Conservation (phyloP, 2,888 invertebrate genomes). For the Leuctra nigra region DNA sequence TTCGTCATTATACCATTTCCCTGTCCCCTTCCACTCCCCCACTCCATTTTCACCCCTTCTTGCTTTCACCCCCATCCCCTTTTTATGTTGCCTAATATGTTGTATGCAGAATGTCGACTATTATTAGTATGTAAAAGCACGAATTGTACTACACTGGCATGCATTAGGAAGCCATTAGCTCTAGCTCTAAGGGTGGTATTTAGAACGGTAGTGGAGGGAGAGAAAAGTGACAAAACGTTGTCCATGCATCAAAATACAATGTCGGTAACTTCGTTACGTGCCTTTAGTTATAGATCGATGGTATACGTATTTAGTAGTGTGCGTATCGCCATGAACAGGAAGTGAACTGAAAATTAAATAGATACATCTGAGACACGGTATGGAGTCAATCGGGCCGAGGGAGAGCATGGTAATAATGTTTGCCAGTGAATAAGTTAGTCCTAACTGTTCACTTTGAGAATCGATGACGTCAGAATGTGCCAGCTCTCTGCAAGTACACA, state of each 20-base stretch:
- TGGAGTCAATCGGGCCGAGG: no score
- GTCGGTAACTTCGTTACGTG: no score
- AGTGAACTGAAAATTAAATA: no score
- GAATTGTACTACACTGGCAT: conserved; percentile 20
- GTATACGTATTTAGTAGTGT: no score
- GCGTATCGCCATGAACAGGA: no score
- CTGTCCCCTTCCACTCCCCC: neutral
- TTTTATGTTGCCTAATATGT: neutral
- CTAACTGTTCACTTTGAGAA: no score
- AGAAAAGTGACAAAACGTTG: conserved; percentile 8
- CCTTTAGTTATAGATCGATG: no score
- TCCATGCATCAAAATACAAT: neutral
- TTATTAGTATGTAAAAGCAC: conserved; percentile 24
- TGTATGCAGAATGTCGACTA: neutral
- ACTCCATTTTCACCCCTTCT: neutral
- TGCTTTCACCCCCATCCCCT: neutral
- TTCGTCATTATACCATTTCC: neutral
- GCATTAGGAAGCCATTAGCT: conserved; percentile 25
- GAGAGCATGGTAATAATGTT: no score
- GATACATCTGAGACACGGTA: no score
- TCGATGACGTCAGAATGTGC: no score
- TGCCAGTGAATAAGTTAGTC: no score
- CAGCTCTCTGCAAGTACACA: no score
- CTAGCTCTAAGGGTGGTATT: neutral
- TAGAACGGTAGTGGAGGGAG: neutral